Evolutionary conservation across 2,888 invertebrate genomes (phyloP).

Genomic region (Drosophila anomelani): DNA sequence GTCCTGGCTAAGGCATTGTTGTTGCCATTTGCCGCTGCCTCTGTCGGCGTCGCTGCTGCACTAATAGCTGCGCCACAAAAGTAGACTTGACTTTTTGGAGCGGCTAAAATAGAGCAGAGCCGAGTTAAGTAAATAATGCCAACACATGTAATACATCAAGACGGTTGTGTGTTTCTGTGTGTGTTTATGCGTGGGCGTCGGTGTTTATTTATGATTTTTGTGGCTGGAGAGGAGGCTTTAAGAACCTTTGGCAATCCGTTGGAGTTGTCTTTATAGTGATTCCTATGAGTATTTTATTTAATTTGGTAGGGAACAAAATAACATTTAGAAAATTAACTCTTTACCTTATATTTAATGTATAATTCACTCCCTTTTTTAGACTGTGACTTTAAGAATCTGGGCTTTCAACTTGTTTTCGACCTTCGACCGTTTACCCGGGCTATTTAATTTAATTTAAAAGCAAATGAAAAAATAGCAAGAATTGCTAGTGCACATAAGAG

Average conservation of each 20-base stretch:
- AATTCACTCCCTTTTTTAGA: neutral
- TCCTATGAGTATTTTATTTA: constrained; percentile 37
- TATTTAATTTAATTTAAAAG: constrained; percentile 69
- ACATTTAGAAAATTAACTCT: no score
- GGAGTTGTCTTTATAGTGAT: constrained; percentile 18
- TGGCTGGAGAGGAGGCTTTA: constrained; percentile 45
- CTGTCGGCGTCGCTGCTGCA: constrained; percentile 55
- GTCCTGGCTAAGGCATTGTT: constrained; percentile 47
- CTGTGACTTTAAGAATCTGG: constrained; percentile 17
- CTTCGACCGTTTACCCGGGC: constrained; percentile 30
- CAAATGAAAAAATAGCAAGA: constrained; percentile 44
- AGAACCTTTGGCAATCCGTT: constrained; percentile 16
- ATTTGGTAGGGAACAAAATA: constrained; percentile 32
- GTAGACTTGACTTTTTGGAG: constrained; percentile 75
- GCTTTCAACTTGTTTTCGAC: constrained; percentile 12
- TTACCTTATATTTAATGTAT: no score
- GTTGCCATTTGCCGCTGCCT: constrained; percentile 45
- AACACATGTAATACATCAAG: constrained; percentile 77
- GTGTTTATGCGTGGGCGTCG: constrained; percentile 12
- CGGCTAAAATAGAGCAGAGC: constrained; percentile 71
- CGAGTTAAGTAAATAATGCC: constrained; percentile 78
- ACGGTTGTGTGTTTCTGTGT: constrained; percentile 10
- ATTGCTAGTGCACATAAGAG: constrained; percentile 65
- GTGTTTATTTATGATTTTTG: constrained; percentile 64
- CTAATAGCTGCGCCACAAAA: constrained; percentile 66